Percentiles rank a stretch among this genome's conserved stretches.
Conservation (phyloP, 2,797 vertebrate genomes). For the Vireo griseus region DNA sequence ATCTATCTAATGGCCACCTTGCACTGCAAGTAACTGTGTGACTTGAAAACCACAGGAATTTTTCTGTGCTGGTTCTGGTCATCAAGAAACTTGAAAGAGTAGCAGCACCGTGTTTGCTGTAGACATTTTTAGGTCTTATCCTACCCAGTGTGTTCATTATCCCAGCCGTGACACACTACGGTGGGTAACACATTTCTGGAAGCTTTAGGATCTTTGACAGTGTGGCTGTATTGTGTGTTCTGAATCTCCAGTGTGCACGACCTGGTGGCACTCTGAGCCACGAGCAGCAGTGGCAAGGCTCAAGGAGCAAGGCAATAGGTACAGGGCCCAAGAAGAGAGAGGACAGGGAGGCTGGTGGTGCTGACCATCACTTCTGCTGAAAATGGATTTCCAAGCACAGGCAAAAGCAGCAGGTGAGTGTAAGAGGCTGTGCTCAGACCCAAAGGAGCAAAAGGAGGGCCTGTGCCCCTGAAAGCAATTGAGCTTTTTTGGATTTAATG, state of each 20-base stretch:
- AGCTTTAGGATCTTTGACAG: background rate
- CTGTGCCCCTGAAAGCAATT: background rate
- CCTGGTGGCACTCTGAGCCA: background rate
- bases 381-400: background rate
- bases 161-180: background rate
- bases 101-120: background rate
- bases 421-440: background rate
- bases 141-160: background rate
- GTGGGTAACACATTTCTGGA: background rate
- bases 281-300: background rate
- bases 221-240: background rate
- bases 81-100: background rate
- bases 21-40: background rate
- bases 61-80: background rate
- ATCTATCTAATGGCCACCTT: background rate
- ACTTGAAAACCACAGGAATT: background rate
- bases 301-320: background rate
- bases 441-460: background rate
- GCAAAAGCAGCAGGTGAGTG: background rate
- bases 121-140: background rate
- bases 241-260: background rate
- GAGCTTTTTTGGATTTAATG: background rate
- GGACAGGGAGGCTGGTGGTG: background rate
- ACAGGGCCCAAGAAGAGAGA: background rate
- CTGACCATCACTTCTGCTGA: background rate